phyloP scores from a whole-genome alignment of 1,140 invertebrate species.

The Druon quercuslanigerum region DNA sequence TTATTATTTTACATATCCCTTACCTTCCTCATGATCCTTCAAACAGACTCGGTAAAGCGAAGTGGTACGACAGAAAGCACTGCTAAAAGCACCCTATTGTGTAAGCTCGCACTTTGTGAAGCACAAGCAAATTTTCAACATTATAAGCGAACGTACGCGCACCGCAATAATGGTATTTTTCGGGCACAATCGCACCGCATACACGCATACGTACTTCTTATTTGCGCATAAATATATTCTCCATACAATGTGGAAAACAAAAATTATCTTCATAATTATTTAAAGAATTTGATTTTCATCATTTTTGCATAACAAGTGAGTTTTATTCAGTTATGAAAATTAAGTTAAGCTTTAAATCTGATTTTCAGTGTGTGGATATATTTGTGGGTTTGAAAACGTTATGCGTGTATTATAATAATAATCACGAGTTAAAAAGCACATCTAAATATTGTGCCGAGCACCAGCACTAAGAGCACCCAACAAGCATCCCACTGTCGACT shows the following conservation, averaged over 20 bases:
- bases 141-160: constrained; percentile 49
- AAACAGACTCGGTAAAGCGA: constrained; percentile 69
- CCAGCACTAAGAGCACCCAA: constrained; percentile 70
- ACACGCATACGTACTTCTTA: constrained; percentile 41
- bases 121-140: constrained; percentile 62
- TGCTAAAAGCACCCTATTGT: constrained; percentile 65
- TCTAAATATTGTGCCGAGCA: constrained; percentile 66
- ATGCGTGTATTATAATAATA: constrained; percentile 12
- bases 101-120: constrained; percentile 74
- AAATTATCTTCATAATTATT: too few species aligned
- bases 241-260: too few species aligned
- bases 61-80: constrained; percentile 55
- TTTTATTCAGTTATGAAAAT: too few species aligned
- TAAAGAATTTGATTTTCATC: too few species aligned
- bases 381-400: constrained; percentile 24
- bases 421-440: constrained; percentile 59
- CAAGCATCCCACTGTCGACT: constrained; percentile 64
- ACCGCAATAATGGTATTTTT: constrained; percentile 50
- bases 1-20: constrained; percentile 40
- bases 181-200: constrained; percentile 60
- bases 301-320: too few species aligned
- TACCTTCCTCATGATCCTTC: constrained; percentile 36
- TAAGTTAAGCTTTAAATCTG: too few species aligned
- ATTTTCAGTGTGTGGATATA: constrained; percentile 1
- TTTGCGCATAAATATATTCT: background rate